Evolutionary conservation across 2,113 vertebrate species (phyloP), one percentile per base, ranked within the genome.

Genomic region (Colistium nudipinnis): DNA sequence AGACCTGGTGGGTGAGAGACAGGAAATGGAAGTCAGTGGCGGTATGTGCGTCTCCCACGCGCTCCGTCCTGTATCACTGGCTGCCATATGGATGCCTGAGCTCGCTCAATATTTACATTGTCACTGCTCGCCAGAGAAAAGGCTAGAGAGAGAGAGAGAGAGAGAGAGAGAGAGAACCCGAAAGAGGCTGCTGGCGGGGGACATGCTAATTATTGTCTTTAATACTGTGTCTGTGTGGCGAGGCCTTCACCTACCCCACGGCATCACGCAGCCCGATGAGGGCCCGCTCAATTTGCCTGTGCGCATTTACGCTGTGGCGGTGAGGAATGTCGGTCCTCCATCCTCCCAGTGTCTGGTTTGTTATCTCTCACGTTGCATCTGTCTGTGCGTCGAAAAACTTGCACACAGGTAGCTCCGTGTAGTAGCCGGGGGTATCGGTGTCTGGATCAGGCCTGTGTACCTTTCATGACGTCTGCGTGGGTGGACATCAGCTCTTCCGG

Each of bases 41-140:
- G 88, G 84, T 83, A 87, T 86, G 87, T 76, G 82, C 49, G 25
- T 90, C 88, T 90, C 91, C 88, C 89, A 90, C 88, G 73, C 88
- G 39, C 82, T 70, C 17, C 17, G 33, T 90, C 71, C 74, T 87
- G 85, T 86, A 88, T 89, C 84, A 61, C 85, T 25, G 68, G 76
- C 72, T 60, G 80, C 81, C 85, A 89, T 74, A 85, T 82, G 88
- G 88, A 86, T 28, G 80, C 77, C 69, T 75, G 56, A 44, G 78
- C 83, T 85, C 80, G 60, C 78, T 83, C 82, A 74, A 76, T 85
- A 68, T 86, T 82, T 82, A 87, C 79, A 83, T 83, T 72, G 61
- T 72, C 61, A 44, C 39, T 55, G 53, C 43, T 59, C 24, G 53
- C 66, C 52, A 73, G 53, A 66, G 52, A 41, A 71, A 62, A 22